Base-by-base conservation (phyloP, 2,113 vertebrate genomes). In the Pelecanus crispus region DNA sequence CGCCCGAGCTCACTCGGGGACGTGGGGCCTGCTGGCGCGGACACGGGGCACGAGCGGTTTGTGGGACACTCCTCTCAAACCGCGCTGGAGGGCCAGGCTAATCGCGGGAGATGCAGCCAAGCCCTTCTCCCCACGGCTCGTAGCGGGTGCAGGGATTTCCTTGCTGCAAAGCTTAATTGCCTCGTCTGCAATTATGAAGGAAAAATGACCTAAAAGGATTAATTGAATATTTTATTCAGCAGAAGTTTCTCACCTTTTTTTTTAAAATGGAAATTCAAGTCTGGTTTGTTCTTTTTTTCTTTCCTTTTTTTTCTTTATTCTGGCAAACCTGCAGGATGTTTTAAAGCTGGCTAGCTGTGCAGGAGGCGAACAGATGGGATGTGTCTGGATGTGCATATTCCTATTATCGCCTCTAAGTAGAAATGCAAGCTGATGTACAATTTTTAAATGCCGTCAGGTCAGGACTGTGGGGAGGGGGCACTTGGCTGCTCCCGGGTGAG, bases 11-110 rank as follows among this genome's bases (percentile, higher is more conserved):
- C 34, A 10, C 52, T 4, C 3, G 7, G 68, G 55, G 61, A 49
- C 5, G 0, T 0, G 32, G 45, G 47, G 56, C 20, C 28, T 29
- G 45, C 62, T 42, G 72, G 9, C 1, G 22, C 2, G n/a, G 61
- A 8, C 0, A 0, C 17, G 58, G 55, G 44, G 11, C 26, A 16
- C 0, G 0, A 19, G 66, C 4, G 1, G 11, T 10, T 24, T 10
- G 19, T 18, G 56, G 71, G 80, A 70, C 13, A 0, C 6, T 25
- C 0, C 2, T 77, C 81, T 42, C 67, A n/a, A 6, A 47, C 12
- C 13, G 45, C 24, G 13, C 38, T 13, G 2, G 1, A 34, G 68
- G 61, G 17, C 49, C 2, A 2, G 59, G 53, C 38, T 31, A 24
- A 34, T 4, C 1, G 0, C 0, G 3, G 82, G 34, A 38, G 31